Evolutionary conservation across 92 coral and sea anemone species (phyloP), one percentile per base, ranked within the genome.

Genomic region (Isaurus tuberculatus): DNA sequence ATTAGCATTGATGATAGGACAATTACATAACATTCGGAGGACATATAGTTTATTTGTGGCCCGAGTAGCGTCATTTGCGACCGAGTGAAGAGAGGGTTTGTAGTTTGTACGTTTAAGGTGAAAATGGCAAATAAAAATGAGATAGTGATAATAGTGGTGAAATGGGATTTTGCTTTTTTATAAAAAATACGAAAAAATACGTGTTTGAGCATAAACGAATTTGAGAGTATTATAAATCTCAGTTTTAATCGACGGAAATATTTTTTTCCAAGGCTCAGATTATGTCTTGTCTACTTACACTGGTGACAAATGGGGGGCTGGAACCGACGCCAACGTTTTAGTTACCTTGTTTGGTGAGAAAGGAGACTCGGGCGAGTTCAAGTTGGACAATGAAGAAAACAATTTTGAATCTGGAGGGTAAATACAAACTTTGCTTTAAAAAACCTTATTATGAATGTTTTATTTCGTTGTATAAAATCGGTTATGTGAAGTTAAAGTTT

Each of bases 261-360:
- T 33, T 77, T 55, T 27, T 10, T 77, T 42, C 46, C 70, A 53
- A 77, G 82, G 82, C 23, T 32, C 82, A 20, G 70, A 57, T 6
- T 77, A 77, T 25, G 69, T 77, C 7, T 5, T 77, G 17, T 77
- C 70, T 71, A 86, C 93, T 32, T 88, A 87, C 83, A 94, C 98
- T 37, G 95, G 95, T 4, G 85, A 86, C 64, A 66, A 51, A 46
- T 88, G 92, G 81, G 94, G 95, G 1, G 94, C 94, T 85, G 98
- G 98, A 43, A 94, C 98, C 46, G 95, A 94, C 75, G 95, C 98
- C 37, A 94, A 94, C 75, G 95, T 94, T 1, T 84, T 92, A 23
- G 43, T 92, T 69, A 94, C 92, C 68, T 89, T 94, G 85, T 86
- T 90, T 92, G 98, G 98, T 58, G 94, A 92, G 77, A 69, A 90